Evolutionary conservation across 2,888 invertebrate genomes (phyloP), one percentile per base, ranked within the genome.

Genomic region (Dugesia japonica): DNA sequence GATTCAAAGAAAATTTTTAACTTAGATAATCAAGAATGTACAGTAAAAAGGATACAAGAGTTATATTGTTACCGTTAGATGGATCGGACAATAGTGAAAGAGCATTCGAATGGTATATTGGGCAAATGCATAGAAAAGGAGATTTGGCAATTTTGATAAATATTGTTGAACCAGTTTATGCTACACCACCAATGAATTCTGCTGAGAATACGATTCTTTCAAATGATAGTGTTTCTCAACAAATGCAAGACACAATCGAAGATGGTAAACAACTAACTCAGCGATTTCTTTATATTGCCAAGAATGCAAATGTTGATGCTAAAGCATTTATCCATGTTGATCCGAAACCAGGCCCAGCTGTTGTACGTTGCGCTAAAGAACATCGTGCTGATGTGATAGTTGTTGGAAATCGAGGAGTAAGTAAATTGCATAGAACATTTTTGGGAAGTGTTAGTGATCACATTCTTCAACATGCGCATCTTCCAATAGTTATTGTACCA

Each of bases 161-260:
- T 78, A 28, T 72, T 79, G 81, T 79, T 79, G 28, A 79, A 78
- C 28, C 79, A 81, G 20, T 77, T 84, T 84, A 9, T 83, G 84
- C 79, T 84, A 84, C 79, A 80, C 84, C 20, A 77, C 82, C 31
- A 82, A 82, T 15, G 78, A 82, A 75, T 81, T 80, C 74, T 77
- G 78, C 17, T 42, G 79, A 28, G 76, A 80, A 71, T 80, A 78
- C 73, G 78, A 79, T 78, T 77, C 76, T 79, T 76, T 33, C 72
- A 26, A 26, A 71, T 26, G 77, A 76, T 28, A 77, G 72, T 42
- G 77, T 77, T 77, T 71, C 75, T 56, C 71, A 72, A 26, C 78
- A 38, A 27, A 77, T 77, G 77, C 28, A 77, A 27, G 77, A 78
- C 20, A 71, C 23, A 1, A 77, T 77, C 28, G 77, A 77, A 15